Evolutionary conservation across 1,140 invertebrate species (phyloP), one percentile per base, ranked within the genome.

Genomic region (Drosophila triauraria): DNA sequence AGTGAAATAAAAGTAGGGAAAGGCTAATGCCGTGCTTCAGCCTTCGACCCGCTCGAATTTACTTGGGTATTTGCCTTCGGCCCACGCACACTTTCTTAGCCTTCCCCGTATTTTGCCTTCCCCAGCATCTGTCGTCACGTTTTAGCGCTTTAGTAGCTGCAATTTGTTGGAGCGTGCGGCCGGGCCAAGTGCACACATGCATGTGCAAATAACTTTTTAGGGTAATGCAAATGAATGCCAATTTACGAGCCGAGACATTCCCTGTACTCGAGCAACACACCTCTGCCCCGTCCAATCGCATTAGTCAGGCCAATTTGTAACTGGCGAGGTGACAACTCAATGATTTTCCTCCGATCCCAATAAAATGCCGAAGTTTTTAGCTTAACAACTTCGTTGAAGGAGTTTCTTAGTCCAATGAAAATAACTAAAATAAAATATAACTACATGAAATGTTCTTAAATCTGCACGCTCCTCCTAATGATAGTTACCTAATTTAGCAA

Each of bases 211-310:
- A 91, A 82, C 82, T 90, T 82, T 78, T 86, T 84, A 83, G 69
- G 78, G 85, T 90, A 90, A 90, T 85, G 85, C 86, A 90, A 90
- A 90, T 90, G 86, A 90, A 90, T 90, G 85, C 86, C 82, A 90
- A 90, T 90, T 90, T 90, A 75, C 80, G 69, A 80, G 62, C 62
- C 64, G 58, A 80, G 63, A 58, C 69, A 58, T 27, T 62, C 30
- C 68, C 46, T 38, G 48, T 46, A 54, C 40, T 20, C 42, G 50
- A 30, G 25, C 5, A 23, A n/a, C 54, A 44, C 58, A 35, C 50
- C 57, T 48, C 27, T 30, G 42, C 40, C 27, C 59, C 43, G 47
- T 25, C 60, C 76, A 77, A 80, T 74, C 62, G 80, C 80, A 75
- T 84, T 78, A 71, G 76, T 70, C 77, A 54, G 61, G 60, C 74